Percentiles rank a stretch among this genome's conserved stretches.
These are phyloP conservation scores for Paramacrobiotus metropolitanus DNA, from an alignment of 1,140 invertebrate species.

Conservation along the genomic window DNA sequence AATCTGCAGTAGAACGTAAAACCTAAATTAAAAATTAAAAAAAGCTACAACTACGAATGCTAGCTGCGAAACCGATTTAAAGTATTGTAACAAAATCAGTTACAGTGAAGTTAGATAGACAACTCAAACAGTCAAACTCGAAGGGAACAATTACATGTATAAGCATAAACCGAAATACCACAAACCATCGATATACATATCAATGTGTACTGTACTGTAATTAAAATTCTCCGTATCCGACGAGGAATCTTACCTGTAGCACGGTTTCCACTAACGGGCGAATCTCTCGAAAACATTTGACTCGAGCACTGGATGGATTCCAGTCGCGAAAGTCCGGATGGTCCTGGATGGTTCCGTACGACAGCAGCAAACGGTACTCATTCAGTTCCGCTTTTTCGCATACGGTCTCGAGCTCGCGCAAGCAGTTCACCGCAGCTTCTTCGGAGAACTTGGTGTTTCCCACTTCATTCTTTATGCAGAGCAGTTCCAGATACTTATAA, in stretches of 20 bases:
- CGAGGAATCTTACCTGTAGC: conserved; percentile 28
- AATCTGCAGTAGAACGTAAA: too few species aligned
- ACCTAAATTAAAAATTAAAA: too few species aligned
- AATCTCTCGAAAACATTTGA: conserved; percentile 61
- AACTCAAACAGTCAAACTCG: too few species aligned
- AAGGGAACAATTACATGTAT: too few species aligned
- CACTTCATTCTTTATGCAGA: conserved; percentile 78
- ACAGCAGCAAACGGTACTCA: conserved; percentile 68
- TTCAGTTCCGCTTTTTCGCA: conserved; percentile 86
- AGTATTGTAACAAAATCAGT: too few species aligned
- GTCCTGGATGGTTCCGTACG: conserved; percentile 64
- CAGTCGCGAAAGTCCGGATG: conserved; percentile 65
- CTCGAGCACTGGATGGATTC: conserved; percentile 64
- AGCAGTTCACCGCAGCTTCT: conserved; percentile 65
- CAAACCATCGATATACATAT: too few species aligned
- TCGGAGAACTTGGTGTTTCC: conserved; percentile 63
- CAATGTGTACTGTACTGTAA: too few species aligned
- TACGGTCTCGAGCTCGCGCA: conserved; percentile 63
- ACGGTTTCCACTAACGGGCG: conserved; percentile 61
- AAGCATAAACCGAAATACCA: too few species aligned
- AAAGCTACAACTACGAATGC: too few species aligned
- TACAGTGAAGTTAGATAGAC: too few species aligned
- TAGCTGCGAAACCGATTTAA: too few species aligned
- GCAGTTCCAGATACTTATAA: conserved; percentile 76
- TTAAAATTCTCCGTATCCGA: too few species aligned